Conservation (phyloP, 2,113 vertebrate genomes). For the Prunella fulvescens region DNA sequence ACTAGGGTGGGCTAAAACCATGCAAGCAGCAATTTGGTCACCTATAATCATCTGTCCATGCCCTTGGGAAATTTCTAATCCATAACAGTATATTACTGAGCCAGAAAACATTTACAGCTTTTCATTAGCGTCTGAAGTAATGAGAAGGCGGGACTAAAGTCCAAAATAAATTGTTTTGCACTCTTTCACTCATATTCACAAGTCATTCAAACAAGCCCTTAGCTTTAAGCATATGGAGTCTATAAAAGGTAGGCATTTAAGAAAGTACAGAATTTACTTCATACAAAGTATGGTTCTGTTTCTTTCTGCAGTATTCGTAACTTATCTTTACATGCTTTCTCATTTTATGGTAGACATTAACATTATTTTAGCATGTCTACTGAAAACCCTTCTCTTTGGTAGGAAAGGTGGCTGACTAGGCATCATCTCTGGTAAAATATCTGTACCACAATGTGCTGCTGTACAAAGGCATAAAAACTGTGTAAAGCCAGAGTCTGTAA, state of each 20-base stretch:
- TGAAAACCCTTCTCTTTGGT: neutral
- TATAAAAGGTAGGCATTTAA: neutral
- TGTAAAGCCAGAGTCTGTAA: neutral
- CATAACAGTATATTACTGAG: neutral
- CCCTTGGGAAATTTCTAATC: neutral
- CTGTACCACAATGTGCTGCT: neutral
- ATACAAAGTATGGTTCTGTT: neutral
- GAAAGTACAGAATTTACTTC: neutral
- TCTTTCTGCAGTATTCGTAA: neutral
- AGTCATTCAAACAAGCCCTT: neutral
- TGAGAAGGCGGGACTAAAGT: neutral
- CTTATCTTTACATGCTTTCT: neutral
- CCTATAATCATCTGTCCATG: neutral
- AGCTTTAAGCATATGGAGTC: neutral
- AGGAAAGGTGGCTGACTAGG: neutral
- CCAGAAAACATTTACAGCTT: neutral
- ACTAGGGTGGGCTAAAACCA: neutral
- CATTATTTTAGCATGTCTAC: neutral
- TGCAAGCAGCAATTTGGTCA: neutral
- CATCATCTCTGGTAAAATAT: neutral
- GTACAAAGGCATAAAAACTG: neutral
- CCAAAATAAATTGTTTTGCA: neutral
- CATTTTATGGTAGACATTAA: neutral
- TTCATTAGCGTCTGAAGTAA: neutral
- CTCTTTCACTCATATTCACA: neutral